A percentile compares a stretch with the other conserved stretches of the same genome.
These are phyloP conservation scores for Halichondria panicea DNA, from an alignment of 37 sponge, comb jelly and placozoan species.

Conservation along the genomic window DNA sequence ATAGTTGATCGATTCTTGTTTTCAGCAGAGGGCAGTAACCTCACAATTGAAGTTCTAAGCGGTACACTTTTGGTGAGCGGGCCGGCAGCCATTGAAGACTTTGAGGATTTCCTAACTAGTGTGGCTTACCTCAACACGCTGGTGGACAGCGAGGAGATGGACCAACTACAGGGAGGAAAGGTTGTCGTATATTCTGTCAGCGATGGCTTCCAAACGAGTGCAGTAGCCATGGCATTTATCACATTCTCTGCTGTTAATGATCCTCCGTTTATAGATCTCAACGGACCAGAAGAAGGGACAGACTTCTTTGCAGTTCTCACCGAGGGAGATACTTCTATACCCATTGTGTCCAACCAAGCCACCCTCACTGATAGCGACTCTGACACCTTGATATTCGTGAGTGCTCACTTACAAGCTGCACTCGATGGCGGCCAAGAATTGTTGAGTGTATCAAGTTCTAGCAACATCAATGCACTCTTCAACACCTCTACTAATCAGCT, in stretches of 20 bases:
- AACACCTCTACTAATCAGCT: slow-evolving; percentile 8
- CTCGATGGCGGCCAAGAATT: slow-evolving; percentile 40
- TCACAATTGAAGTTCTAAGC: slow-evolving; percentile 12
- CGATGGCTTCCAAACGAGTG: slow-evolving; percentile 61
- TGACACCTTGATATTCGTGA: slow-evolving; percentile 8
- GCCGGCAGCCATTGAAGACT: slow-evolving; percentile 38
- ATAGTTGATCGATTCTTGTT: slow-evolving; percentile 34
- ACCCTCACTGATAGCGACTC: slow-evolving; percentile 64
- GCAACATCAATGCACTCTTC: not conserved
- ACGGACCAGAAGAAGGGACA: slow-evolving; percentile 40
- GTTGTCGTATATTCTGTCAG: slow-evolving; percentile 21
- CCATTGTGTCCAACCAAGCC: slow-evolving; percentile 4
- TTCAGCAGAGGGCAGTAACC: slow-evolving; percentile 7
- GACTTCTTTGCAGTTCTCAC: slow-evolving; percentile 16
- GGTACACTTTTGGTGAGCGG: slow-evolving; percentile 43
- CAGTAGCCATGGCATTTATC: slow-evolving; percentile 32
- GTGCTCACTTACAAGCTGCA: not conserved
- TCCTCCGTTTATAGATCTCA: slow-evolving; percentile 56
- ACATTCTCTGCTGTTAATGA: slow-evolving; percentile 65
- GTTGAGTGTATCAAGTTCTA: slow-evolving; percentile 1
- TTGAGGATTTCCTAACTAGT: slow-evolving; percentile 5
- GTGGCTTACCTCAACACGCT: slow-evolving; percentile 39
- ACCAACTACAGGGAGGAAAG: slow-evolving; percentile 22
- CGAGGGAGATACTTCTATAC: slow-evolving; percentile 40
- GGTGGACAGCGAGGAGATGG: slow-evolving; percentile 19